phyloP scores from a whole-genome alignment of 2,797 vertebrate genomes.

The Kryptolebias ocellatus region DNA sequence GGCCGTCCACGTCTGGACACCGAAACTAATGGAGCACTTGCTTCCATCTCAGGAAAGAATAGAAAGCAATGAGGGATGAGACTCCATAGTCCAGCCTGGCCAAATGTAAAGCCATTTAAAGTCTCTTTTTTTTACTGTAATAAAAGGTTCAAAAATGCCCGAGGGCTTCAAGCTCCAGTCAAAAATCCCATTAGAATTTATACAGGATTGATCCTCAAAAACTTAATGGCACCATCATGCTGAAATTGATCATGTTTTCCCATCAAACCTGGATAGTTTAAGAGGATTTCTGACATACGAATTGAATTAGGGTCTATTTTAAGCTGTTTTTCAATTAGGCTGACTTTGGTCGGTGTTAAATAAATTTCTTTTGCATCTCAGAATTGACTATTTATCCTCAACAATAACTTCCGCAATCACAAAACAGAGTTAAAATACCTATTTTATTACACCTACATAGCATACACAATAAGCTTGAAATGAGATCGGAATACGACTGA shows the following conservation, averaged over 20 bases:
- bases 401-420: not conserved
- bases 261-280: conserved; percentile 30
- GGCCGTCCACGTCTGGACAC: conserved; percentile 80
- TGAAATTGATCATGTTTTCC: conserved; percentile 49
- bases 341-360: conserved; percentile 9
- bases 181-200: conserved; percentile 65
- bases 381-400: conserved; percentile 2
- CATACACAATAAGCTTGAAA: not conserved
- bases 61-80: conserved; percentile 81
- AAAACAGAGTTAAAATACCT: not conserved
- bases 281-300: conserved; percentile 19
- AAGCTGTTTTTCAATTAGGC: not conserved
- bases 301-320: conserved; percentile 9
- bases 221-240: conserved; percentile 46
- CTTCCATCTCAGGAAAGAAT: conserved; percentile 81
- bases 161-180: conserved; percentile 54
- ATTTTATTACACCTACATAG: not conserved
- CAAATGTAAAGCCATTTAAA: conserved; percentile 77
- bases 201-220: conserved; percentile 64
- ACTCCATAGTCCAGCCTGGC: conserved; percentile 78
- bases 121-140: conserved; percentile 72
- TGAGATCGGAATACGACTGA: not conserved
- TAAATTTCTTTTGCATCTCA: not conserved
- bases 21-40: conserved; percentile 81
- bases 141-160: conserved; percentile 68